These are phyloP conservation scores for Sinella curviseta DNA, from an alignment of 1,140 invertebrate species.

Conservation along the genomic window DNA sequence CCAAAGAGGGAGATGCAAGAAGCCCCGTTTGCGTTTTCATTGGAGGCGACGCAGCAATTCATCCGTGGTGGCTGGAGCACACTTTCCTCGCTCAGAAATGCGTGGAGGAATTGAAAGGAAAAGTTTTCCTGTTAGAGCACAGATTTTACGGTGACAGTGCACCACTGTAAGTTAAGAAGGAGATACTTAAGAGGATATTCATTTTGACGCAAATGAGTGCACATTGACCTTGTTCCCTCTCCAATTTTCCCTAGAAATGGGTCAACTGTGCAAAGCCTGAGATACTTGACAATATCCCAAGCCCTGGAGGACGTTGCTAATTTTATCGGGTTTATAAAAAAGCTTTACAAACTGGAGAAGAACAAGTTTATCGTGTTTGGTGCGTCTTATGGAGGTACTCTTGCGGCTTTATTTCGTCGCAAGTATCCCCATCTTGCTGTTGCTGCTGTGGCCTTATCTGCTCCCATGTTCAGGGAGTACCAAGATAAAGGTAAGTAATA, in stretches of 20 bases:
- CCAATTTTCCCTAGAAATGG: background rate
- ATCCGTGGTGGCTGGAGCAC: background rate
- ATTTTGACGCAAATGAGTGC: background rate
- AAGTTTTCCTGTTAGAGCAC: background rate
- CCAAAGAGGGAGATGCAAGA: background rate
- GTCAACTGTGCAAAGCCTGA: background rate
- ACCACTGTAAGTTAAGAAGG: background rate
- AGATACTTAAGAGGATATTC: background rate
- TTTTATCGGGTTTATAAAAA: background rate
- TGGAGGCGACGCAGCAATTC: background rate
- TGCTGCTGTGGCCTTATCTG: conserved; percentile 50
- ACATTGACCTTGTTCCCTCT: background rate
- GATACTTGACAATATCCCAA: conserved; percentile 1
- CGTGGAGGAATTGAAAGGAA: background rate
- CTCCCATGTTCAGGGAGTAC: background rate
- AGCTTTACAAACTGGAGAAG: background rate
- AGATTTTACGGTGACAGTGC: conserved; percentile 7
- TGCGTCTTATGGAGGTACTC: conserved; percentile 89
- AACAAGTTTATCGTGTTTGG: conserved; percentile 78
- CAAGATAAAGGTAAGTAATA: background rate
- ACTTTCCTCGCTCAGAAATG: background rate
- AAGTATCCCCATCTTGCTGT: conserved; percentile 88
- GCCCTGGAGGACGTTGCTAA: background rate
- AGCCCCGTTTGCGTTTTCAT: background rate
- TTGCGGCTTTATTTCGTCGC: conserved; percentile 89